Evolutionary conservation across 2,797 vertebrate genomes (phyloP).

Genomic region (Mormyrops boulengeri): DNA sequence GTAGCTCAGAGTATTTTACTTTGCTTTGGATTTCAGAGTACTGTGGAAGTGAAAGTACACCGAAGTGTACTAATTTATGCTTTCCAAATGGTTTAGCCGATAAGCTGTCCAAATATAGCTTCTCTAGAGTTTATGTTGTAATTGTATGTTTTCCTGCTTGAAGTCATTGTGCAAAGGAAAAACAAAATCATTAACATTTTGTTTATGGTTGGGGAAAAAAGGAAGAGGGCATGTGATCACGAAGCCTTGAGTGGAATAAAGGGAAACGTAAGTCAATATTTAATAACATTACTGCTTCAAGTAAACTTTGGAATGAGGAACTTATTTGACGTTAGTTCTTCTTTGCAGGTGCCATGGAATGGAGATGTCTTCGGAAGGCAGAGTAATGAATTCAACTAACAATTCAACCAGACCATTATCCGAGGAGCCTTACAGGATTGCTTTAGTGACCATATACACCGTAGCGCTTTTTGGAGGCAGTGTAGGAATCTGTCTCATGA

Average conservation of each 20-base stretch:
- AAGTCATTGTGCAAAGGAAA: neutral
- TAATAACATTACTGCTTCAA: neutral
- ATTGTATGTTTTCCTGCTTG: neutral
- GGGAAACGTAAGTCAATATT: neutral
- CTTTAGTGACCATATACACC: slow-evolving; percentile 57
- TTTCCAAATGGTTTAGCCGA: neutral
- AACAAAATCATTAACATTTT: neutral
- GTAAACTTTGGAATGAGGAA: neutral
- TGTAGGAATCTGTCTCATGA: slow-evolving; percentile 61
- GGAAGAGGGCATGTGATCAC: neutral
- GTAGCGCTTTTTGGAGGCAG: slow-evolving; percentile 64
- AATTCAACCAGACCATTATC: neutral
- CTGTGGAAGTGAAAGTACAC: neutral
- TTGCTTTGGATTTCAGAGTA: neutral
- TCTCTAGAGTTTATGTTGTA: neutral
- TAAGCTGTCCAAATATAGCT: neutral
- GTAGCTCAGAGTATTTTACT: neutral
- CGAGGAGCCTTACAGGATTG: neutral
- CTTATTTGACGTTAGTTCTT: neutral
- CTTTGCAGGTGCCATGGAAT: neutral
- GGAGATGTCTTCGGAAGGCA: neutral
- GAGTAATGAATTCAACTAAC: neutral
- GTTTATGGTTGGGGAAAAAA: neutral
- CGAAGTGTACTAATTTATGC: neutral
- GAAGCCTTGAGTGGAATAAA: neutral